Percentiles rank a stretch among this genome's conserved stretches.
Evolutionary conservation across 2,797 vertebrate species (phyloP).

Genomic region (Sebastes nivosus): DNA sequence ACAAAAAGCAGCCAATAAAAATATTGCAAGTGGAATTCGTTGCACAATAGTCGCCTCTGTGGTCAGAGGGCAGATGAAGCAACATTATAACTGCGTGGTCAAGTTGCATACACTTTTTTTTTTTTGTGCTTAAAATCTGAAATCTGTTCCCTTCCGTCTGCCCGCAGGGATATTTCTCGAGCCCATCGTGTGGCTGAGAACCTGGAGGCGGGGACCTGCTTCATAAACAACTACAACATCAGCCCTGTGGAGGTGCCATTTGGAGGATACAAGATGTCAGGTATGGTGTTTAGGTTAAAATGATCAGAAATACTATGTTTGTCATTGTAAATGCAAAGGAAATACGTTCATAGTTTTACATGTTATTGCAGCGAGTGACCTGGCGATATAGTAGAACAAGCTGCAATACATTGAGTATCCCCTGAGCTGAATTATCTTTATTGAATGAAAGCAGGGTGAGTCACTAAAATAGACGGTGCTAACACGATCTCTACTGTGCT

Average conservation of each 20-base stretch:
- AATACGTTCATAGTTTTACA: not conserved
- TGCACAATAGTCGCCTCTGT: not conserved
- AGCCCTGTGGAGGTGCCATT: constrained; percentile 92
- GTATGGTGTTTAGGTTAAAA: constrained; percentile 69
- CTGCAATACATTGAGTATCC: too few species aligned
- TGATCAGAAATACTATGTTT: not conserved
- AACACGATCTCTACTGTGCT: not conserved
- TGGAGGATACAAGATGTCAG: constrained; percentile 96
- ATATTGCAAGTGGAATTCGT: not conserved
- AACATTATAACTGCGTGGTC: not conserved
- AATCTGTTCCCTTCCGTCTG: not conserved
- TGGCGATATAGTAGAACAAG: too few species aligned
- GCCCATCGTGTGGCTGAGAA: constrained; percentile 91
- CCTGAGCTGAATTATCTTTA: not conserved
- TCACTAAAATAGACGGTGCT: not conserved
- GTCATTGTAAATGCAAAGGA: not conserved
- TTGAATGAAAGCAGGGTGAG: not conserved
- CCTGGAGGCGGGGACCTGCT: constrained; percentile 94
- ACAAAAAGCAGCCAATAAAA: not conserved
- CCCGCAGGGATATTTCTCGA: constrained; percentile 89
- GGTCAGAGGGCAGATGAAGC: not conserved
- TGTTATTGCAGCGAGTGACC: not conserved
- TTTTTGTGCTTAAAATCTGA: not conserved
- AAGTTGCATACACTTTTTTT: not conserved
- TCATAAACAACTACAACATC: constrained; percentile 97